Base-by-base conservation (phyloP, 2,888 invertebrate species). In the Daptonema setosum region DNA sequence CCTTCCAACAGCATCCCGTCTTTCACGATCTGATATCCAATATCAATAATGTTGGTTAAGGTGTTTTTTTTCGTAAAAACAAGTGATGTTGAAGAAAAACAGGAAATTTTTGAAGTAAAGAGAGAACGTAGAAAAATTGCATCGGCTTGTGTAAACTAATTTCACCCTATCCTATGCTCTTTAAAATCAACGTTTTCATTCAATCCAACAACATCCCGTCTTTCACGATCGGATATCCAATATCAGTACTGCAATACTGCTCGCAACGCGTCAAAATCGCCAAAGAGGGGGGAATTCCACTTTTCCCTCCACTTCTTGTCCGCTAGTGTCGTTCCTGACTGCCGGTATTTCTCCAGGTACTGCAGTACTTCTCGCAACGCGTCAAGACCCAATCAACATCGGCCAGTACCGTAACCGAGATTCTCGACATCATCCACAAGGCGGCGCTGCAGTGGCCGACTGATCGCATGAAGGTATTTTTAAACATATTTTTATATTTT, bases 11-110 rank as follows among this genome's bases (percentile, higher is more conserved):
- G 56, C 87, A 91, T 71, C 83, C 84, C 28, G 83, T 83, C 61
- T 90, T 88, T 73, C 85, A 87, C 71, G 85, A 87, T 73, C 83
- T 93, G 58, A 83, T 91, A 61, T 85, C 87, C 73, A 95, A 95
- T 70, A 85, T 95, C 61, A 87, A 90, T 69, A 83, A 86, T 76
- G 87, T 90, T 67, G 77, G 76, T 55, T 17, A 1, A 28, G 1
- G 17, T 1, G 28, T 54, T 41, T 26, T 14, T 2, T 20, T 5
- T 29, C 17, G 24, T n/a, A n/a, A n/a, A n/a, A n/a, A n/a, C n/a
- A n/a, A n/a, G n/a, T n/a, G n/a, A n/a, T n/a, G n/a, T n/a, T n/a
- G n/a, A 11, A 17, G 50, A n/a, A n/a, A n/a, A n/a, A n/a, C n/a
- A n/a, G n/a, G n/a, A n/a, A n/a, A n/a, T n/a, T n/a, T n/a, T n/a